Evolutionary conservation across 2,113 vertebrate species (phyloP).

Genomic region (Chaetura pelagica): DNA sequence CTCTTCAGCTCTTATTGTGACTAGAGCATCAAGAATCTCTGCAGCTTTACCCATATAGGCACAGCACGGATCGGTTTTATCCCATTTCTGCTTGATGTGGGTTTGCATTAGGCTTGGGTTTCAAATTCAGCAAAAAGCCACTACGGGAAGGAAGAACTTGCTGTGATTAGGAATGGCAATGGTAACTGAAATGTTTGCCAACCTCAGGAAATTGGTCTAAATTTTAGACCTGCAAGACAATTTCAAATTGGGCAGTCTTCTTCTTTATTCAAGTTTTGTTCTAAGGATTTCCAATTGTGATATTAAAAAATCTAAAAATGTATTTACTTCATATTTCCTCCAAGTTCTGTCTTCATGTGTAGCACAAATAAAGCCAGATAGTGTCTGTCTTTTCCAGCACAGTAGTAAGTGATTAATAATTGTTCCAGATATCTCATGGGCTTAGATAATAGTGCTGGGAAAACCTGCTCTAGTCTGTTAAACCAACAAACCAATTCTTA

Average conservation of each 20-base stretch:
- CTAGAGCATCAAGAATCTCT: conserved; percentile 11
- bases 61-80: conserved; percentile 26
- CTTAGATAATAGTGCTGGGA: not conserved
- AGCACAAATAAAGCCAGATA: not conserved
- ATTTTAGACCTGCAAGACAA: not conserved
- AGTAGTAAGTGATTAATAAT: not conserved
- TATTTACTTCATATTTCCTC: not conserved
- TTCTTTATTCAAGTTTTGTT: not conserved
- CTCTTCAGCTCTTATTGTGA: conserved; percentile 18
- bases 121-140: conserved; percentile 38
- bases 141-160: conserved; percentile 7
- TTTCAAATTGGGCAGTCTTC: not conserved
- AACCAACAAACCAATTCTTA: not conserved
- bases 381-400: not conserved
- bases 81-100: conserved; percentile 42
- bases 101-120: conserved; percentile 42
- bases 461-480: not conserved
- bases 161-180: not conserved
- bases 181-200: not conserved
- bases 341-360: not conserved
- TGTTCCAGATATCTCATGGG: not conserved
- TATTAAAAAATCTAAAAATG: not conserved
- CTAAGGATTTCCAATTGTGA: not conserved
- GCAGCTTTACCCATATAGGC: not conserved
- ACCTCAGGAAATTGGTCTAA: not conserved